A percentile compares a stretch with the other conserved stretches of the same genome.
These are phyloP conservation scores for Nomada hirtipes DNA, from an alignment of 2,888 invertebrate genomes.

Conservation along the genomic window DNA sequence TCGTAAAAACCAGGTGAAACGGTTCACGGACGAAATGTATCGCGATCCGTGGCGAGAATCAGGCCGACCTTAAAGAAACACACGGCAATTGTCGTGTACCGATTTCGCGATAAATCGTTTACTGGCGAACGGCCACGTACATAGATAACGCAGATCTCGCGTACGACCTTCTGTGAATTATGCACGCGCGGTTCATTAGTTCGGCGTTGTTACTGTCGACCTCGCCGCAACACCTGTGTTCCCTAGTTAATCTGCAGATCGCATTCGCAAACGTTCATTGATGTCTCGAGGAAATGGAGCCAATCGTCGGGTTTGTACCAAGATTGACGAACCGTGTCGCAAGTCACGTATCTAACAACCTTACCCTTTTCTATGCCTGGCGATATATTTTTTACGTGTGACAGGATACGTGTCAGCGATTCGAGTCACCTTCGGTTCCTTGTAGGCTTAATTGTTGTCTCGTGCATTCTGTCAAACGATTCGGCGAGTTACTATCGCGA, in stretches of 20 bases:
- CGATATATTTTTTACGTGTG: constrained; percentile 24
- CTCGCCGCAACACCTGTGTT: constrained; percentile 30
- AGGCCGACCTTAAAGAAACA: constrained; percentile 33
- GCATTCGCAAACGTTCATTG: neutral
- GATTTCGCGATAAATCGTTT: constrained; percentile 39
- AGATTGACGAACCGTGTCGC: constrained; percentile 51
- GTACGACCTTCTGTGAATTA: constrained; percentile 43
- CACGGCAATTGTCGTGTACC: constrained; percentile 50
- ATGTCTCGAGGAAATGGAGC: constrained; percentile 15
- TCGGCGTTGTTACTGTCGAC: constrained; percentile 19
- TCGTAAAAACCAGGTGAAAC: constrained; percentile 29
- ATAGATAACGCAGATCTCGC: constrained; percentile 34
- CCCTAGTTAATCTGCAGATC: neutral
- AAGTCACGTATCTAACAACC: constrained; percentile 60
- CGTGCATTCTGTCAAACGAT: constrained; percentile 9
- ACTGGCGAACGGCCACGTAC: neutral
- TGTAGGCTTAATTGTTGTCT: constrained; percentile 14
- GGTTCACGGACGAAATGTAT: constrained; percentile 8
- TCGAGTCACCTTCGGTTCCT: constrained; percentile 16
- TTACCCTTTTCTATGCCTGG: constrained; percentile 59
- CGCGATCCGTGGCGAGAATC: constrained; percentile 21
- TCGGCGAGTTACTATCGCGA: constrained; percentile 1
- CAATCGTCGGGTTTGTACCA: constrained; percentile 22
- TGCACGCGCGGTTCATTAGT: constrained; percentile 34
- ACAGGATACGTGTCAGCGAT: constrained; percentile 29